Base-by-base conservation (phyloP, 2,888 invertebrate genomes). In the Drosophila neonasuta region DNA sequence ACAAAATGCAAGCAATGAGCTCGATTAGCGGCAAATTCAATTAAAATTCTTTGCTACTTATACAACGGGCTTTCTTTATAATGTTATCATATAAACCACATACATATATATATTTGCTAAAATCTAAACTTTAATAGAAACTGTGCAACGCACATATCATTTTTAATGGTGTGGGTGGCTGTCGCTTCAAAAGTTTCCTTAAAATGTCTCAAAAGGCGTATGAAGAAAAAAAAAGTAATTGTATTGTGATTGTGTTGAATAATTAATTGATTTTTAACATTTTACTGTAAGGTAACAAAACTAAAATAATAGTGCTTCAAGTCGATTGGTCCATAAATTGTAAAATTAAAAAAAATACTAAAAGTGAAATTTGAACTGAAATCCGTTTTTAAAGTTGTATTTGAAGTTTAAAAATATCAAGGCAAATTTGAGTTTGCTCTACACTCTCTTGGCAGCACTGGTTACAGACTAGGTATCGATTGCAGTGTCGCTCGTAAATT, bases 41-140 rank as follows among this genome's bases (percentile, higher is more conserved):
- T 29, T 44, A 46, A 51, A 50, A 50, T 59, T 67, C 39, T 60
- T 65, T 61, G 46, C 49, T 61, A 72, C 30, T 62, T 54, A 60
- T 50, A 67, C 50, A 74, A 48, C 52, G 60, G 60, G 61, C 73
- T 86, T 73, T 77, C 72, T 71, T 68, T 68, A 62, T 63, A 66
- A 81, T 85, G 85, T 77, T 81, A 73, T 80, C 11, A 36, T n/a
- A 36, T 34, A 20, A 20, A 20, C 20, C 24, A 24, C 24, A 24
- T 24, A 24, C 24, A 11, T 83, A 56, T 68, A 76, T 71, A 79
- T 36, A 36, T 36, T 36, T 36, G 36, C 36, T 36, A 36, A 36
- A 36, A 36, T 11, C 36, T 36, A 36, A 36, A 36, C 3, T 32
- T 32, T 32, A 36, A 11, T 36, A 36, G 68, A 30, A 71, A 55